Conservation (phyloP, 2,797 vertebrate genomes). For the Valencia hispanica region DNA sequence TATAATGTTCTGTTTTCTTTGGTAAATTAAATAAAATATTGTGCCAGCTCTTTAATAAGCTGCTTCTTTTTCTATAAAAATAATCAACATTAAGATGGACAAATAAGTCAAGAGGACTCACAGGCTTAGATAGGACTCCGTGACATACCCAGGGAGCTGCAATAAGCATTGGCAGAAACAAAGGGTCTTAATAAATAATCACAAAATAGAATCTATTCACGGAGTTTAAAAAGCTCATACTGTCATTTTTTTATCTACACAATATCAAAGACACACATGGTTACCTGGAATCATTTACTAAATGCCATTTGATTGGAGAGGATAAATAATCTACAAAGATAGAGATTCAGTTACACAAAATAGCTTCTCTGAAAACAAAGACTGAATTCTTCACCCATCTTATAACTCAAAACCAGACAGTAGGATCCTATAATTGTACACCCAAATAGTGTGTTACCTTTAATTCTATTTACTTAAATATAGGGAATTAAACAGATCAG, state of each 20-base stretch:
- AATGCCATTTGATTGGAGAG: neutral
- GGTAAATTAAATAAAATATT: neutral
- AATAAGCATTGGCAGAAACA: constrained; percentile 16
- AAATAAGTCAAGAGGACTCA: constrained; percentile 21
- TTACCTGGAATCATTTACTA: constrained; percentile 4
- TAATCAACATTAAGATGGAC: constrained; percentile 13
- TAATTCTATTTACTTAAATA: too few relatives aligned
- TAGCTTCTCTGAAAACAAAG: constrained; percentile 10
- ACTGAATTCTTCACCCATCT: neutral
- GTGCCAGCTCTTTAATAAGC: constrained; percentile 26
- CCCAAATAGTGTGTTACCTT: neutral
- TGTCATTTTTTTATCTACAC: constrained; percentile 3
- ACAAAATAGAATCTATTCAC: constrained; percentile 10
- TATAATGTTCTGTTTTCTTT: neutral
- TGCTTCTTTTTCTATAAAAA: constrained; percentile 49
- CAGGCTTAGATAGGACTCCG: constrained; percentile 14
- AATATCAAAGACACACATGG: neutral
- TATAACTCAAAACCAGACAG: neutral
- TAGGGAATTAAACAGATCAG: neutral
- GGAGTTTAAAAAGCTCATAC: neutral
- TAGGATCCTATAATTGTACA: neutral
- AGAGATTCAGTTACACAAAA: neutral
- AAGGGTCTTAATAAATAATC: neutral
- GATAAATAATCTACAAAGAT: neutral
- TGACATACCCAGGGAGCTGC: constrained; percentile 14